Conservation (phyloP, 2,888 invertebrate genomes). For the Eupsilia transversa region DNA sequence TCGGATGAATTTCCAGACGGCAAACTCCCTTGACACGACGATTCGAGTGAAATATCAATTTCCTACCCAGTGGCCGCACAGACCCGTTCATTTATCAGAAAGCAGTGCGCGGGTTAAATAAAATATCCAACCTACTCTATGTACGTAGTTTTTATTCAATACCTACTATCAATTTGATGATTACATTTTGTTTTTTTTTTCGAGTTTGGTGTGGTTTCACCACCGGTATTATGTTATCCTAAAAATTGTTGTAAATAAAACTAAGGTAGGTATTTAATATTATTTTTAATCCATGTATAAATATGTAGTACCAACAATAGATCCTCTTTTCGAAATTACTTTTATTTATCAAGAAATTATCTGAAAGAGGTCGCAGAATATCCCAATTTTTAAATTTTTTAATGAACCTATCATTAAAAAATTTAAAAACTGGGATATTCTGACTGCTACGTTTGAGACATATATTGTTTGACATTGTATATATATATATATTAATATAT, state of each 20-base stretch:
- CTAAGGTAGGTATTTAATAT: background rate
- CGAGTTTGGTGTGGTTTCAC: constrained; percentile 1
- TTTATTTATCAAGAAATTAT: background rate
- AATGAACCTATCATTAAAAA: too few species aligned
- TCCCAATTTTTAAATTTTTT: too few species aligned
- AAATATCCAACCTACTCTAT: constrained; percentile 65
- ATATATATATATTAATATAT: too few species aligned
- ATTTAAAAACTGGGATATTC: too few species aligned
- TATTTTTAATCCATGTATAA: background rate
- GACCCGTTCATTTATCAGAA: constrained; percentile 80
- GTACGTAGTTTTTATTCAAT: constrained; percentile 38
- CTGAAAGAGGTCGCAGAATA: background rate
- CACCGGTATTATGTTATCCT: background rate
- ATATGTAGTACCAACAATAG: background rate
- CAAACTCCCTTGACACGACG: constrained; percentile 68
- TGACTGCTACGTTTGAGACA: too few species aligned
- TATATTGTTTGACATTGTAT: too few species aligned
- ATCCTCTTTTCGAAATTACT: background rate
- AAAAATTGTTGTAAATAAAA: background rate
- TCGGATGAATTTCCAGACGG: constrained; percentile 64
- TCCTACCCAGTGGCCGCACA: constrained; percentile 78
- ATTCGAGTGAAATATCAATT: constrained; percentile 86
- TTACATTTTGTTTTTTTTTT: constrained; percentile 43
- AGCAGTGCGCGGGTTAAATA: constrained; percentile 74
- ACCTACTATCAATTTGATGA: constrained; percentile 56